Evolutionary conservation across 2,797 vertebrate genomes (phyloP).

Genomic region (Phyllotis vaccarum): DNA sequence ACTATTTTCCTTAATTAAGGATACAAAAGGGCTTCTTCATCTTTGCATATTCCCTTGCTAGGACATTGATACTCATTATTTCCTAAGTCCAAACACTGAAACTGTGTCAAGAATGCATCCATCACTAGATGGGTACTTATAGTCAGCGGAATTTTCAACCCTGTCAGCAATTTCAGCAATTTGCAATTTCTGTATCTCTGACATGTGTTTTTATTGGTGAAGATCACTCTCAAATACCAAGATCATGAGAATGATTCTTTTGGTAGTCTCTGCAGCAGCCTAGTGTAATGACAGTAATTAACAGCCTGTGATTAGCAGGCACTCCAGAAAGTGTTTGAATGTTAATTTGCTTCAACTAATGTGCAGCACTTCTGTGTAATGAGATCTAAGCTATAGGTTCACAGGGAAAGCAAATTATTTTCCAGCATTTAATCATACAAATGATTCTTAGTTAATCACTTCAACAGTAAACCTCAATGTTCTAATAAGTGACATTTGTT

Average conservation of each 20-base stretch:
- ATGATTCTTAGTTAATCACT: slow-evolving; percentile 90
- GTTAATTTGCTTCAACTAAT: slow-evolving; percentile 92
- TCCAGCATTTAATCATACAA: slow-evolving; percentile 90
- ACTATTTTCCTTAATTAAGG: slow-evolving; percentile 98
- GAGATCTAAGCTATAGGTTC: slow-evolving; percentile 89
- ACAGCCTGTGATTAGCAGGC: slow-evolving; percentile 94
- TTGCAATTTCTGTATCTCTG: slow-evolving; percentile 96
- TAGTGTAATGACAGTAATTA: slow-evolving; percentile 98
- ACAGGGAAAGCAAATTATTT: slow-evolving; percentile 89
- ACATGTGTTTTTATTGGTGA: slow-evolving; percentile 94
- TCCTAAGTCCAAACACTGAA: slow-evolving; percentile 99
- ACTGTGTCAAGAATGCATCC: slow-evolving; percentile 99
- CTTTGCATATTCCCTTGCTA: slow-evolving; percentile 97
- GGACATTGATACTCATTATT: slow-evolving; percentile 99
- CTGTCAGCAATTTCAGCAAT: slow-evolving; percentile 97
- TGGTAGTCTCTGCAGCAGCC: slow-evolving; percentile 91
- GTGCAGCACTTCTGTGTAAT: slow-evolving; percentile 88
- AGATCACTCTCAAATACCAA: slow-evolving; percentile 98
- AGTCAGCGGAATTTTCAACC: slow-evolving; percentile 96
- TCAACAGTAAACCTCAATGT: slow-evolving; percentile 87
- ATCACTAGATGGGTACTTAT: slow-evolving; percentile 93
- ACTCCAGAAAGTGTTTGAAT: slow-evolving; percentile 93
- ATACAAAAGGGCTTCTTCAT: slow-evolving; percentile 95
- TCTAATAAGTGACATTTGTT: slow-evolving; percentile 89
- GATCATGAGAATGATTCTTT: slow-evolving; percentile 96